Percentiles rank a stretch among this genome's conserved stretches.
Evolutionary conservation across 2,797 vertebrate species (phyloP).

Genomic region (Malurus splendens): DNA sequence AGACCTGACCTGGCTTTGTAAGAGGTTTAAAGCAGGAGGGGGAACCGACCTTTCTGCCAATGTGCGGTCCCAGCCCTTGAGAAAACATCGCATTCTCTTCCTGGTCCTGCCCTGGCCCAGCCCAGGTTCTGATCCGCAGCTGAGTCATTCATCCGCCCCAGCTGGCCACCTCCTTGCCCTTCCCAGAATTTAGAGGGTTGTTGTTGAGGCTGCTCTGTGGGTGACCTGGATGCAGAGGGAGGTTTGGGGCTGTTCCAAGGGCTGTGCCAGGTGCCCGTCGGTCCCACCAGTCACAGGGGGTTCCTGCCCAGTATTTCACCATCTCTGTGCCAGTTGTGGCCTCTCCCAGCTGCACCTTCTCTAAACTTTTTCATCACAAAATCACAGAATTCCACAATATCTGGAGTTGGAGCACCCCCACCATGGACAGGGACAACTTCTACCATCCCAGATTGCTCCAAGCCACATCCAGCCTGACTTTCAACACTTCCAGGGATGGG

Average conservation of each 20-base stretch:
- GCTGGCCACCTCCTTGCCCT: neutral
- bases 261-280: neutral
- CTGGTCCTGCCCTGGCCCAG: constrained; percentile 31
- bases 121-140: neutral
- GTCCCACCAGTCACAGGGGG: accelerated
- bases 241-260: neutral
- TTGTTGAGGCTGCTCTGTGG: neutral
- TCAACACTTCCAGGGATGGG: neutral
- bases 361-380: neutral
- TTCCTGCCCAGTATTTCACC: neutral
- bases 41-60: neutral
- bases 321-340: neutral
- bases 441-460: accelerated
- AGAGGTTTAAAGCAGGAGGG: neutral
- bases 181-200: neutral
- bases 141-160: neutral
- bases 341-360: neutral
- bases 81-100: neutral
- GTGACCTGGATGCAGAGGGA: neutral
- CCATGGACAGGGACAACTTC: neutral
- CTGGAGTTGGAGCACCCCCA: neutral
- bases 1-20: neutral
- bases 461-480: accelerated
- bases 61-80: accelerated
- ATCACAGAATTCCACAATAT: neutral